These are phyloP conservation scores for Stictonetta naevosa DNA, from an alignment of 2,113 vertebrate species.

Conservation along the genomic window DNA sequence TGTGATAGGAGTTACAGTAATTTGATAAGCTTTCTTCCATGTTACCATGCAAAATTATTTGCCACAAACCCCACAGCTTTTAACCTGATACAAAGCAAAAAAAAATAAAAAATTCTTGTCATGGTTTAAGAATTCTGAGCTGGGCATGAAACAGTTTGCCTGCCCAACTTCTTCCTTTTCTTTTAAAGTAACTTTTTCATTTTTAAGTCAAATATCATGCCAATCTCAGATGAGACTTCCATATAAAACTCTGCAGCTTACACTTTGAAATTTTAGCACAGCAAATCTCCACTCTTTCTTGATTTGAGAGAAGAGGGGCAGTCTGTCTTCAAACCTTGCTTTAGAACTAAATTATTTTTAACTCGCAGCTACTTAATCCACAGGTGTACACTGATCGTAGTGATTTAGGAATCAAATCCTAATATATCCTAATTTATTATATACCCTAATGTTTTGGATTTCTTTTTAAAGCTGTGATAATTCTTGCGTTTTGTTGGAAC, in stretches of 20 bases:
- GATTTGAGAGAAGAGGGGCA: neutral
- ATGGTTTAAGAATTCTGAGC: neutral
- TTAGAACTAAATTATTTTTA: neutral
- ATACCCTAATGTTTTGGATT: neutral
- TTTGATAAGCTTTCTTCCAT: neutral
- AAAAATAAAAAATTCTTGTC: neutral
- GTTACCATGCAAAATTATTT: neutral
- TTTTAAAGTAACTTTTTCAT: neutral
- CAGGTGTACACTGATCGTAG: neutral
- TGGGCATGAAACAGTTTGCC: neutral
- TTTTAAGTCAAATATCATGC: neutral
- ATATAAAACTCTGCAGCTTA: neutral
- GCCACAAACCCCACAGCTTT: neutral
- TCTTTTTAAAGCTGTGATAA: neutral
- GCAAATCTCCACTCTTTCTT: neutral
- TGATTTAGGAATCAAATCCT: neutral
- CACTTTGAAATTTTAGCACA: neutral
- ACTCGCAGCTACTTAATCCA: neutral
- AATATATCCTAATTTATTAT: no score
- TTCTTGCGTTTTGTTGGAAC: neutral
- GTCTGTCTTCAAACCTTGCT: neutral
- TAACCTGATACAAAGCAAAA: neutral
- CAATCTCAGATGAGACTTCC: neutral
- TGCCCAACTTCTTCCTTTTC: neutral
- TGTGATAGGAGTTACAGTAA: neutral